Base-by-base conservation (phyloP, 2,113 vertebrate genomes). In the Loxodonta africana region DNA sequence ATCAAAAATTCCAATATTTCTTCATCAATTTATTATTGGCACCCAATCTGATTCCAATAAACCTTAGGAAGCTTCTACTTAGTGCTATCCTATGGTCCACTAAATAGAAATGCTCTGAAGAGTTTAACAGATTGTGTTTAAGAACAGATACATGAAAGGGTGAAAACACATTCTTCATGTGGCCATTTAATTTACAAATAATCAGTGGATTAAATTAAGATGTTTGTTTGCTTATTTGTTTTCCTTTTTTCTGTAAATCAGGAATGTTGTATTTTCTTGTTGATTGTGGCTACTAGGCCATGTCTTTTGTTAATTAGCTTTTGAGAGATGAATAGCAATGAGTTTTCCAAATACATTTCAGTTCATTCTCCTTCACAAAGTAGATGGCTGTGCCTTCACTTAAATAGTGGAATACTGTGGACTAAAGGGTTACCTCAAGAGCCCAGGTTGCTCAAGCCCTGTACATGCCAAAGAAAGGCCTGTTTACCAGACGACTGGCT, bases 31-130 rank as follows among this genome's bases (percentile, higher is more conserved):
- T 57, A 28, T 26, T 20, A 21, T 12, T 57, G 80, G 69, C 2
- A 89, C 7, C 3, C 33, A 23, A 18, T 48, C 28, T 53, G 63
- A 53, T 76, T 37, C 30, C 5, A 63, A 63, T 4, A 46, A 11
- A n/a, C 33, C 30, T 74, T 6, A 80, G 20, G 23, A 8, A 60
- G 46, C 37, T 69, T 30, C 8, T 41, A 63, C 12, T 15, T 15
- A 57, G 53, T 57, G 53, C 15, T 17, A 5, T 21, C 4, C 48
- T 18, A 4, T 0, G 0, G 41, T 1, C 2, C 30, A 21, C 78
- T 65, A 44, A 15, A 10, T 6, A 37, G 37, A 85, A 85, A 83
- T 14, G 14, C 10, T 18, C 7, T 11, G 3, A 69, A 1, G 8
- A n/a, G 67, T 5, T 33, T 69, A n/a, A n/a, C 15, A 17, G 67